Evolutionary conservation across 2,797 vertebrate species (phyloP).

Genomic region (Melopsittacus undulatus): DNA sequence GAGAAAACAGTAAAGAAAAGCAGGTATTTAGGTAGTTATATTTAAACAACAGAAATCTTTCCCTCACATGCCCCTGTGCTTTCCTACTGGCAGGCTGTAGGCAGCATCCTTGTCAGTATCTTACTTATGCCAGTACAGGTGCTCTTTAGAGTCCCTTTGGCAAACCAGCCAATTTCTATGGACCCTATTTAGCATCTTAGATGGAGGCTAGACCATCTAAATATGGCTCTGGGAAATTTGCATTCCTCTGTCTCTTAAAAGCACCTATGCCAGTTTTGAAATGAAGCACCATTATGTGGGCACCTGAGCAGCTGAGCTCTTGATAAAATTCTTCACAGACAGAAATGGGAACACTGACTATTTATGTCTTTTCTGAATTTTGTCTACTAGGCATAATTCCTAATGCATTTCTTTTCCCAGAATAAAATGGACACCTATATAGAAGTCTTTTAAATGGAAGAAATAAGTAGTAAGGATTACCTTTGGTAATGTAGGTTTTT

Average conservation of each 20-base stretch:
- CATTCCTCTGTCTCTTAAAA: not conserved
- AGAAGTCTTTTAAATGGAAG: not conserved
- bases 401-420: not conserved
- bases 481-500: not conserved
- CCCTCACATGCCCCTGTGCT: not conserved
- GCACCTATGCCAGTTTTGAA: not conserved
- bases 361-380: not conserved
- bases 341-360: not conserved
- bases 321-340: not conserved
- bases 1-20: not conserved
- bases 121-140: not conserved
- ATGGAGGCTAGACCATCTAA: not conserved
- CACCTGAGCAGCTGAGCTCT: not conserved
- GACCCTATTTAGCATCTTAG: not conserved
- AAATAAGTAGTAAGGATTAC: not conserved
- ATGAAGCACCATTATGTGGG: not conserved
- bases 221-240: not conserved
- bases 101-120: not conserved
- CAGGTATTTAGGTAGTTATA: not conserved
- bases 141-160: not conserved
- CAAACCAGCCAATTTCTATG: not conserved
- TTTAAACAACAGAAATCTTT: not conserved
- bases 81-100: not conserved
- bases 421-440: not conserved
- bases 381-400: not conserved